Base-by-base conservation (phyloP, 2,797 vertebrate species). In the Picus viridis region DNA sequence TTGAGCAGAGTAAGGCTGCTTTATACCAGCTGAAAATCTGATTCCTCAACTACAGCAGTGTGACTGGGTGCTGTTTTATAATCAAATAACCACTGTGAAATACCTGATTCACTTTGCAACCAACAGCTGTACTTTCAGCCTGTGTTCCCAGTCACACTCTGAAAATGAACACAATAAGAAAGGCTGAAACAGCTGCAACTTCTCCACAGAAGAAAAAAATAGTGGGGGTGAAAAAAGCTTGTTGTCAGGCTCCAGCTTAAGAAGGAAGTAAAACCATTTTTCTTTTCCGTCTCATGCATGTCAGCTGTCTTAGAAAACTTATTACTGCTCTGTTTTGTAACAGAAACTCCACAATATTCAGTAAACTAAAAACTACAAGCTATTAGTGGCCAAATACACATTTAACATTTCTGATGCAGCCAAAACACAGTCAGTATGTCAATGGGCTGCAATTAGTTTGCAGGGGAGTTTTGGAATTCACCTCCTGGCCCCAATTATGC, bases 261-360 rank as follows among this genome's bases (percentile, higher is more conserved):
- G 97, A 98, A 98, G 98, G 97, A 98, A 98, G 97, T 96, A 97
- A 97, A 98, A 91, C 92, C 85, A 97, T 98, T 97, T 97, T 97
- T 98, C 96, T 98, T 96, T 97, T 97, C 96, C 94, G 95, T 97
- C 96, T 97, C 96, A 96, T 96, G 96, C 84, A 96, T 93, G 95
- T 97, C 98, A 98, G 97, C 97, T 98, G 97, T 96, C 96, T 97
- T 83, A 88, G 88, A 94, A 96, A 96, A 97, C 97, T 84, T 95
- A 97, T 94, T 96, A 96, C 89, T 90, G 90, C 93, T 96, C 95
- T 97, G 93, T 97, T 97, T 97, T 97, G 95, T 97, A 97, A 97
- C 92, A 98, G 92, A 98, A 97, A 97, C 83, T 91, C 90, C 89
- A 91, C 74, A 97, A 93, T 97, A 97, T 95, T 97, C 96, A 95